Percentiles rank a stretch among this genome's conserved stretches.
Conservation (phyloP, 2,113 vertebrate species). For the Pica pica region DNA sequence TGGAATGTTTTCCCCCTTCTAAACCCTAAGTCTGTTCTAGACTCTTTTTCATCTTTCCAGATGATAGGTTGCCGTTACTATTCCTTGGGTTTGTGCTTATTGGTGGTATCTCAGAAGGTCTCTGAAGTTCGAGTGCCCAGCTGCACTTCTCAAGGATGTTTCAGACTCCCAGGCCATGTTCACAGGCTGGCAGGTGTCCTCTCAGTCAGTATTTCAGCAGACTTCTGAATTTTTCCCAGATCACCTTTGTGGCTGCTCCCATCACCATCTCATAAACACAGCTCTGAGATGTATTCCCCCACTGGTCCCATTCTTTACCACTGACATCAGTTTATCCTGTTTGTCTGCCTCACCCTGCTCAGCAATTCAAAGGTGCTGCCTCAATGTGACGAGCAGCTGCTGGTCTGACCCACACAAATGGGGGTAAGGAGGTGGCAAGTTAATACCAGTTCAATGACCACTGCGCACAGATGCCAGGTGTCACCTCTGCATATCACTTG, state of each 20-base stretch:
- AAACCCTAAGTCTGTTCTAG: not conserved
- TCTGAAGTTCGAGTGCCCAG: not conserved
- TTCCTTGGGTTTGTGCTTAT: not conserved
- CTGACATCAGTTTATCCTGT: not conserved
- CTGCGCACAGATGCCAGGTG: not conserved
- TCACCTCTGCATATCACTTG: not conserved
- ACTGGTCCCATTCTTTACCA: not conserved
- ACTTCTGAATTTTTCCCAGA: not conserved
- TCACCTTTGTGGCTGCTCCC: not conserved
- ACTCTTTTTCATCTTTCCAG: not conserved
- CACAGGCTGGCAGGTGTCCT: not conserved
- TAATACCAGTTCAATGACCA: not conserved
- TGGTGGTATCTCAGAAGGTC: not conserved
- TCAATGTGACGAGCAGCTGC: not conserved
- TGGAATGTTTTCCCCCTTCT: not conserved
- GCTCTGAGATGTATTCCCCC: not conserved
- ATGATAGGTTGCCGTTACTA: not conserved
- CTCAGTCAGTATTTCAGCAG: not conserved
- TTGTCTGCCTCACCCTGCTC: not conserved
- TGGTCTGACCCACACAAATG: not conserved
- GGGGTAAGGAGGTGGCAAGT: not conserved
- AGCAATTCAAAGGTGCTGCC: not conserved
- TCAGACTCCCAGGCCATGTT: not conserved
- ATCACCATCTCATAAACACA: not conserved
- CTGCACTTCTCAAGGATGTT: not conserved